Percentiles rank a stretch among this genome's conserved stretches.
Evolutionary conservation across 1,140 invertebrate species (phyloP).

Genomic region (Drosophila paulistorum): DNA sequence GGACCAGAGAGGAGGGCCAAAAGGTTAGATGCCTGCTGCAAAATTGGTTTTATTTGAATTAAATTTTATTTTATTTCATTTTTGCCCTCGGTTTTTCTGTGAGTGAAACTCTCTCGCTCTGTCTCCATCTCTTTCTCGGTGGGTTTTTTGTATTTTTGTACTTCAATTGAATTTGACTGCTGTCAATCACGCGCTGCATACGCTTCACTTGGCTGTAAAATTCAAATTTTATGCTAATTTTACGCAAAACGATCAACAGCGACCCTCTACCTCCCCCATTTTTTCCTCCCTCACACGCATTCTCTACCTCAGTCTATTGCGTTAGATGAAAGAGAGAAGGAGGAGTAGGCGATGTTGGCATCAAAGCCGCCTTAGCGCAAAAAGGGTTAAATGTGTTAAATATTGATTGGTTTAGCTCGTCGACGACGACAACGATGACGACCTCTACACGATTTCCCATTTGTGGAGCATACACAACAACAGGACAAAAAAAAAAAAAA

Average conservation of each 20-base stretch:
- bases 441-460: conserved; percentile 12
- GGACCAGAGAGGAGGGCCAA: not conserved
- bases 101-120: conserved; percentile 16
- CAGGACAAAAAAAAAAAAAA: conserved; percentile 22
- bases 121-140: conserved; percentile 1
- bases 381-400: conserved; percentile 78
- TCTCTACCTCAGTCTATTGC: not conserved
- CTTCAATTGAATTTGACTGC: conserved; percentile 81
- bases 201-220: conserved; percentile 79
- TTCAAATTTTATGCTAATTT: conserved; percentile 82
- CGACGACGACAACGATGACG: conserved; percentile 31
- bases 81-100: conserved; percentile 26
- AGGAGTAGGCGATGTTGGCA: conserved; percentile 29
- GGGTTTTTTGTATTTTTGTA: conserved; percentile 39
- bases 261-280: conserved; percentile 1
- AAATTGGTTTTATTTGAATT: conserved; percentile 81
- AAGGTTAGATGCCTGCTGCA: conserved; percentile 27
- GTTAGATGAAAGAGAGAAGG: not conserved
- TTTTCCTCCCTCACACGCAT: not conserved
- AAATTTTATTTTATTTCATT: conserved; percentile 80
- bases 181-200: conserved; percentile 80
- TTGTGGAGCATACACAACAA: conserved; percentile 23
- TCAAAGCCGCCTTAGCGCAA: conserved; percentile 38
- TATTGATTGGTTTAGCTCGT: conserved; percentile 72
- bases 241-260: conserved; percentile 73